Evolutionary conservation across 2,113 vertebrate species (phyloP), one percentile per base, ranked within the genome.

Genomic region (Odontophorus gujanensis): DNA sequence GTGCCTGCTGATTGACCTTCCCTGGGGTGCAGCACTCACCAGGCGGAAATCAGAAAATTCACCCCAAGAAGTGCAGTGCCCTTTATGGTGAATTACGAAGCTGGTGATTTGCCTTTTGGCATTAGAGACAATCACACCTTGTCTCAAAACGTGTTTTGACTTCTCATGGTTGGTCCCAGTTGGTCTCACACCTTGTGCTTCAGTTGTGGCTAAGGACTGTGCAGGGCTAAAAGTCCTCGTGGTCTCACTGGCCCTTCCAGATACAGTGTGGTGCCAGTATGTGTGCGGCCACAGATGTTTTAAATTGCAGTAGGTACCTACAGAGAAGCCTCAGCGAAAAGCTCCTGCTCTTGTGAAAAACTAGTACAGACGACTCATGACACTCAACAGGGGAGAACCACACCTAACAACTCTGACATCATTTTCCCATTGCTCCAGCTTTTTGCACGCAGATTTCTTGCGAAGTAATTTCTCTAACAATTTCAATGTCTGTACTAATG

Each of bases 401-500:
- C 32, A 17, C 59, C 62, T 87, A 87, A 19, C 7, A 36, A 42
- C 58, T 72, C 51, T 95, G 77, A 30, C 21, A 55, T 40, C 80
- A 81, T 74, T 93, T 93, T 96, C 61, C 53, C 36, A 69, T 78
- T 51, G 78, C 81, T 62, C 76, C 59, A 47, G 93, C 14, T n/a
- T 68, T 86, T 87, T 86, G 47, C 48, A 45, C 61, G 72, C 2
- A 9, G 78, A 90, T 91, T 83, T 83, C 62, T 87, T 45, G 36
- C 74, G 42, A 90, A 94, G 92, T 69, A 85, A 95, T 94, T 93
- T 91, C 85, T 91, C 74, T 94, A 94, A 95, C 91, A 91, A 76
- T 89, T 90, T 95, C 89, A 81, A 77, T 96, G 94, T 92, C 75
- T 84, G 80, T 71, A 57, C 48, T 89, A 82, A 86, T 32, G 19